Conservation (phyloP, 2,888 invertebrate species). For the Xylota segnis region DNA sequence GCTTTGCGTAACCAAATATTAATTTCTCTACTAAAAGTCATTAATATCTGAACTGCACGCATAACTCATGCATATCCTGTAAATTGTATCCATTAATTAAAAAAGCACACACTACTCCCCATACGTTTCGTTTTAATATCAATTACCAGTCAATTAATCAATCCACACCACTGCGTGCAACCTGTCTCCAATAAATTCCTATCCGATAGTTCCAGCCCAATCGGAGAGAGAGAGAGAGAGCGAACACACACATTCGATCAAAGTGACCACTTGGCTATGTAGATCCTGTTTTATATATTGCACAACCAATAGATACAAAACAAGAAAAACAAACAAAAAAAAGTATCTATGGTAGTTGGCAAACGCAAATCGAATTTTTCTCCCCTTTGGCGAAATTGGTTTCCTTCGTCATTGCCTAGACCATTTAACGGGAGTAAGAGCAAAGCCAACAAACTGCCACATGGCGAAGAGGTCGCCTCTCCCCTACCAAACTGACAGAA, state of each 20-base stretch:
- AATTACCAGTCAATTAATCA: conserved; percentile 67
- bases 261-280: conserved; percentile 54
- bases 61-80: background rate
- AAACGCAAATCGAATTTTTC: conserved; percentile 61
- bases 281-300: conserved; percentile 71
- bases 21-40: background rate
- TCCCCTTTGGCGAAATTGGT: conserved; percentile 45
- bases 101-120: background rate
- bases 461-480: conserved; percentile 21
- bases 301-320: conserved; percentile 52
- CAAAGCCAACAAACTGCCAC: conserved; percentile 51
- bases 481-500: conserved; percentile 41
- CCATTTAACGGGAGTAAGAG: conserved; percentile 68
- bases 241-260: conserved; percentile 23
- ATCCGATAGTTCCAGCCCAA: background rate
- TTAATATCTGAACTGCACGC: background rate
- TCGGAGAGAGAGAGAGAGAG: background rate
- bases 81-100: conserved; percentile 32
- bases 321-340: conserved; percentile 10
- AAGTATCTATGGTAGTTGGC: conserved; percentile 12
- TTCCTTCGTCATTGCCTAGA: conserved; percentile 47
- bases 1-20: background rate
- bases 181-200: conserved; percentile 50
- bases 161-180: conserved; percentile 43
- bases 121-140: conserved; percentile 40